Percentiles rank a stretch among this genome's conserved stretches.
Conservation (phyloP, 2,113 vertebrate genomes). For the Gallinago media region DNA sequence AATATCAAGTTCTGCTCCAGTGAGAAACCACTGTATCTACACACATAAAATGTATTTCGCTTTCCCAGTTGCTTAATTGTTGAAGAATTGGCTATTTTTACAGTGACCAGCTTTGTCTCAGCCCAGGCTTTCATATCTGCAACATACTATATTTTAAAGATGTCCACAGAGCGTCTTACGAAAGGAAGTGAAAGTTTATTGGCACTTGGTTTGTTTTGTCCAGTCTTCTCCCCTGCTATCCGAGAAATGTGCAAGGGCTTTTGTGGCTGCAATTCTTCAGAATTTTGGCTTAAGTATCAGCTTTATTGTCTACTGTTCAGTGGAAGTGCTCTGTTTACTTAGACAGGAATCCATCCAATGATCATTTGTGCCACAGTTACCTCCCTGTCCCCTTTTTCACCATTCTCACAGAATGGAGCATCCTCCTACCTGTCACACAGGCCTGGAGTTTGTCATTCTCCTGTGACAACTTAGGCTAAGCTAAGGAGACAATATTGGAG, state of each 20-base stretch:
- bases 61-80: constrained; percentile 25
- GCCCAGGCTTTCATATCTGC: neutral
- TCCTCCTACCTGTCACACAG: neutral
- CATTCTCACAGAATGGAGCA: neutral
- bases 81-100: neutral
- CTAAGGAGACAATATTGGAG: neutral
- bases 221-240: neutral
- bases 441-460: neutral
- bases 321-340: neutral
- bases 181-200: constrained; percentile 46
- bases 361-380: neutral
- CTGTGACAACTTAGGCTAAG: neutral
- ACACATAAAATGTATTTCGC: neutral
- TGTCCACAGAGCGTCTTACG: neutral
- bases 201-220: constrained; percentile 33
- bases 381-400: neutral
- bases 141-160: neutral
- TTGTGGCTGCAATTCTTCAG: neutral
- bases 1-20: constrained; percentile 6
- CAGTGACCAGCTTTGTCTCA: neutral
- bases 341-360: neutral
- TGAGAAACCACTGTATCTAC: neutral
- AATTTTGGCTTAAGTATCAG: constrained; percentile 5
- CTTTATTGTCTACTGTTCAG: neutral
- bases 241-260: neutral